These are phyloP conservation scores for Villa cingulata DNA, from an alignment of 2,888 invertebrate species.

Conservation along the genomic window DNA sequence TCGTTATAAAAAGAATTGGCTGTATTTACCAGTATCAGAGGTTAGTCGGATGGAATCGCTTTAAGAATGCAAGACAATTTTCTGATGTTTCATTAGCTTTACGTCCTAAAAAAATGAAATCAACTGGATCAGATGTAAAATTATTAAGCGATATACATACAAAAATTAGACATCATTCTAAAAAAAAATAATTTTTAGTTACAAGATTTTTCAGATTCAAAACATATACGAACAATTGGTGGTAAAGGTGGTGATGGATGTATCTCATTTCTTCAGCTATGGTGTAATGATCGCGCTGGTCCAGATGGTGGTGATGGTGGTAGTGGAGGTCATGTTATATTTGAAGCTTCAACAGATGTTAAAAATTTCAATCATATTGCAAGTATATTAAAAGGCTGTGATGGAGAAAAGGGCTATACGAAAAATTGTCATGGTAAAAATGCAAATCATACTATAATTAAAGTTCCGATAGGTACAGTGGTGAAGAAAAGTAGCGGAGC, in stretches of 20 bases:
- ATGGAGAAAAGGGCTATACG: constrained; percentile 59
- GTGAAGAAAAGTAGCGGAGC: constrained; percentile 43
- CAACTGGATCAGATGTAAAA: constrained; percentile 31
- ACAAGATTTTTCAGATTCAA: constrained; percentile 58
- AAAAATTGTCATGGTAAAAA: constrained; percentile 74
- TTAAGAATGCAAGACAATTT: not conserved
- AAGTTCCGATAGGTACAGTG: constrained; percentile 74
- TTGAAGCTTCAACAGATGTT: constrained; percentile 52
- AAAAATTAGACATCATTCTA: no score
- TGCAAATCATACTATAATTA: constrained; percentile 52
- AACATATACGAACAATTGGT: constrained; percentile 50
- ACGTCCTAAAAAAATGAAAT: constrained; percentile 38
- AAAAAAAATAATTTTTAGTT: constrained; percentile 30
- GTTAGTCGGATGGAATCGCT: no score
- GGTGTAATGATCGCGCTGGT: constrained; percentile 77
- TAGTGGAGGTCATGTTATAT: constrained; percentile 85
- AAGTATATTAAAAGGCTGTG: constrained; percentile 44
- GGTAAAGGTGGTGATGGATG: constrained; percentile 92
- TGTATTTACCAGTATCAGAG: no score
- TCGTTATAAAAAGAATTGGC: no score
- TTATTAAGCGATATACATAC: not conserved
- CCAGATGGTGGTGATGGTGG: constrained; percentile 97
- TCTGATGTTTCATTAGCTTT: constrained; percentile 24
- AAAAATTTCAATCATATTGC: constrained; percentile 57
- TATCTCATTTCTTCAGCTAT: constrained; percentile 70